Base-by-base conservation (phyloP, 2,113 vertebrate genomes). In the Cavia aperea region DNA sequence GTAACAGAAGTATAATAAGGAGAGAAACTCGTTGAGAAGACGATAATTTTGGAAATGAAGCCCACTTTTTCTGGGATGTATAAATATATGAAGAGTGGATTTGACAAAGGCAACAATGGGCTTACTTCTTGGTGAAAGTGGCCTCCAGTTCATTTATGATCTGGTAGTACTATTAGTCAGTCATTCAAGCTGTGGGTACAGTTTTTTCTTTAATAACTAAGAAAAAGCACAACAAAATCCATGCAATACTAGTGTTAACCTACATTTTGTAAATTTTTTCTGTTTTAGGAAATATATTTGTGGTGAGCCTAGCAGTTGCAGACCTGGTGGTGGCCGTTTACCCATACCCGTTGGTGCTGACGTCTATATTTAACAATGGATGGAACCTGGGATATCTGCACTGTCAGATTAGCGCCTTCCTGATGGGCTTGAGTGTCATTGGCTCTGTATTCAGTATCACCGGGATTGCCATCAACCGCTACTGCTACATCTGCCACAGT, bases 401-500 rank as follows among this genome's bases (percentile, higher is more conserved):
- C 96, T 99, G 99, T 97, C 99, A 99, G 96, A 97, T 99, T 95
- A 99, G 99, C 54, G 99, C 98, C 81, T 99, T 99, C 97, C 96
- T 99, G 86, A 99, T 99, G 98, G 99, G 99, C 46, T 90, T 99
- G 95, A 99, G 99, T 66, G 99, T 99, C 95, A 98, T 99, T 56
- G 98, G 99, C 97, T 99, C 99, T 10, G 98, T 99, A 96, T 99
- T 99, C 98, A 99, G 98, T 96, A 99, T 99, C 97, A 98, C 99
- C 0, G 99, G 98, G 94, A 99, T 99, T 18, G 99, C 99, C 94
- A 97, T 99, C 93, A 99, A 99, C 96, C 98, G 99, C 31, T 99
- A 99, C 96, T 99, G 99, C 96, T 99, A 99, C 93, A 99, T 99
- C 97, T 99, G 99, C 97, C 99, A 99, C 98, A 99, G 99, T 91